A percentile compares a stretch with the other conserved stretches of the same genome.
Evolutionary conservation across 2,113 vertebrate genomes (phyloP).

Genomic region (Leiothrix lutea): DNA sequence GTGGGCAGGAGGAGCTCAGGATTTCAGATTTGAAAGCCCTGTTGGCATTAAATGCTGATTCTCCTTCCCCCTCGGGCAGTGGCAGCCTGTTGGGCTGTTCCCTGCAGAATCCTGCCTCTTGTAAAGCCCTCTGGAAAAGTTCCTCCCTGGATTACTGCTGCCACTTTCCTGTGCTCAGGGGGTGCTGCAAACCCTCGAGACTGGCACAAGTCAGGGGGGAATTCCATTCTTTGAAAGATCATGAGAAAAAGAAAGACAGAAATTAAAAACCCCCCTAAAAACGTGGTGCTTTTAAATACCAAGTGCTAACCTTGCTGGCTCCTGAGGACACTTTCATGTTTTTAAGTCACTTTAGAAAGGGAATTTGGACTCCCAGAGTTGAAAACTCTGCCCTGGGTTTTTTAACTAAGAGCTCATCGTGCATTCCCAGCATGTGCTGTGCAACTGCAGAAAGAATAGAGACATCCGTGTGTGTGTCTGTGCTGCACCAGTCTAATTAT

Average conservation of each 20-base stretch:
- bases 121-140: background rate
- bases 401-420: background rate
- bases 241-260: background rate
- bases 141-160: background rate
- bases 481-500: constrained; percentile 59
- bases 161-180: background rate
- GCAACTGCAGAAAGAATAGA: constrained; percentile 21
- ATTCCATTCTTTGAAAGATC: background rate
- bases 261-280: background rate
- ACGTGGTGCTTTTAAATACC: background rate
- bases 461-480: constrained; percentile 57
- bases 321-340: background rate
- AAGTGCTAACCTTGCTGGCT: background rate
- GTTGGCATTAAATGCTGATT: background rate
- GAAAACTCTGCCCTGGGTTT: background rate
- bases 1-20: background rate
- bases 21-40: background rate
- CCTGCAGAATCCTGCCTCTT: background rate
- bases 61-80: background rate
- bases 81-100: background rate
- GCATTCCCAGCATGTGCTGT: constrained; percentile 34
- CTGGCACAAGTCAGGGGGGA: background rate
- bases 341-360: background rate
- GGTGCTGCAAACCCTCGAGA: background rate
- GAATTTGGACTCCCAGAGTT: background rate